A percentile compares a stretch with the other conserved stretches of the same genome.
phyloP scores from a whole-genome alignment of 2,888 invertebrate species.

The Amphimallon solstitiale region DNA sequence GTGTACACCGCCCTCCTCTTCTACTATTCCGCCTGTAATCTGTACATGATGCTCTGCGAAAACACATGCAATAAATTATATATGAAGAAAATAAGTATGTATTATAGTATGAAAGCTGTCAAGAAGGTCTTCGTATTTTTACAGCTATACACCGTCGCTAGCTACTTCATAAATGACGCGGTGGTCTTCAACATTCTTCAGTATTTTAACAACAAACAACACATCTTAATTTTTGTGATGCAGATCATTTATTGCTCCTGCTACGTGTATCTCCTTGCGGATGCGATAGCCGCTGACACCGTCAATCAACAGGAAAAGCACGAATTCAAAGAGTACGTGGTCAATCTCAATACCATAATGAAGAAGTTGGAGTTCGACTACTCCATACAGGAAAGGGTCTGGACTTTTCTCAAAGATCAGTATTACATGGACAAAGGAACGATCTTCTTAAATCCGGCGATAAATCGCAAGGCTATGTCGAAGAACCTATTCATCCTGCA shows the following conservation, averaged over 20 bases:
- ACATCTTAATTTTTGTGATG: not conserved
- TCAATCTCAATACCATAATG: slow-evolving; percentile 64
- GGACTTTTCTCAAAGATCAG: slow-evolving; percentile 20
- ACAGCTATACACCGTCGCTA: slow-evolving; percentile 24
- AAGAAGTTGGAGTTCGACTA: slow-evolving; percentile 65
- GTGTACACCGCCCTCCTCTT: slow-evolving; percentile 15
- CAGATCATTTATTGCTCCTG: slow-evolving; percentile 29
- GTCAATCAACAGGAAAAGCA: slow-evolving; percentile 56
- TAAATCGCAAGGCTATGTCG: slow-evolving; percentile 5
- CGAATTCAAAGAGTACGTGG: slow-evolving; percentile 34
- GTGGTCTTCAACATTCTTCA: slow-evolving; percentile 8
- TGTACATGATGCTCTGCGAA: slow-evolving; percentile 20
- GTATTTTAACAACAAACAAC: not conserved
- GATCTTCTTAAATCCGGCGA: slow-evolving; percentile 21
- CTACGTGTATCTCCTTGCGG: slow-evolving; percentile 43
- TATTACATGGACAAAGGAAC: slow-evolving; percentile 51
- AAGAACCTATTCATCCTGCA: slow-evolving; percentile 10
- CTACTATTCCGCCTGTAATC: slow-evolving; percentile 26
- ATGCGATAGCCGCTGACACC: slow-evolving; percentile 64
- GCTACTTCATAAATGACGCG: slow-evolving; percentile 20
- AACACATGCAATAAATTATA: not conserved
- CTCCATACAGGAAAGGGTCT: slow-evolving; percentile 57
- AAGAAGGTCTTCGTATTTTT: slow-evolving; percentile 5
- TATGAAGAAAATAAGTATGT: not conserved
- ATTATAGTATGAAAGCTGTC: not conserved